Percentiles rank a stretch among this genome's conserved stretches.
These are phyloP conservation scores for Cyclina sinensis DNA, from an alignment of 1,140 invertebrate genomes.

Conservation along the genomic window DNA sequence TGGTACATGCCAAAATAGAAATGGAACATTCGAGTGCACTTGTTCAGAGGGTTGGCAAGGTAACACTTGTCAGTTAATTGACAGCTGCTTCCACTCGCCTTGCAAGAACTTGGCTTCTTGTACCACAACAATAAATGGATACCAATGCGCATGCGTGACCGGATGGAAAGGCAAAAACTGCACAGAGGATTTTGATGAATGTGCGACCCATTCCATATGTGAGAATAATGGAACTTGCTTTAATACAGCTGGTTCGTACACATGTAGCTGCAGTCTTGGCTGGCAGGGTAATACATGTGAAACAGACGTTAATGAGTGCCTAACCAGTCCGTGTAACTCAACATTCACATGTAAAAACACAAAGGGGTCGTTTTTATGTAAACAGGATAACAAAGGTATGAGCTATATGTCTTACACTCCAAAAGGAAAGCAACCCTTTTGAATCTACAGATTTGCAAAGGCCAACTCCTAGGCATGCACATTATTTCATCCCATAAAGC, in stretches of 20 bases:
- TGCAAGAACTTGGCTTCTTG: neutral
- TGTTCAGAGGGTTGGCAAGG: neutral
- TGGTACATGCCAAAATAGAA: neutral
- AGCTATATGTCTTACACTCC: neutral
- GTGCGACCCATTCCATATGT: neutral
- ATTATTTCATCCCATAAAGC: too few relatives aligned
- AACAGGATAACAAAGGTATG: neutral
- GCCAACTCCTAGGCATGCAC: too few relatives aligned
- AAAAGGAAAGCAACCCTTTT: neutral
- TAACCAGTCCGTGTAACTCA: neutral
- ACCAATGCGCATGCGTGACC: neutral
- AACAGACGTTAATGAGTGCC: neutral
- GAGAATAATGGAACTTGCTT: neutral
- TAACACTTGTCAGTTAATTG: neutral
- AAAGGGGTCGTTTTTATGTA: neutral
- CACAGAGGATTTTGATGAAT: conserved; percentile 14
- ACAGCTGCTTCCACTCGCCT: neutral
- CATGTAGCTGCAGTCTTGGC: neutral
- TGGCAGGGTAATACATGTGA: conserved; percentile 1
- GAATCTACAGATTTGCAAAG: neutral
- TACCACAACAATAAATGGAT: neutral
- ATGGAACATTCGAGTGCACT: neutral
- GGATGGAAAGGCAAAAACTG: conserved; percentile 16
- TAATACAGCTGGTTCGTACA: conserved; percentile 13
- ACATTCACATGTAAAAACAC: neutral